These are phyloP conservation scores for Paraescarpia echinospica DNA, from an alignment of 1,140 invertebrate genomes.

Conservation along the genomic window DNA sequence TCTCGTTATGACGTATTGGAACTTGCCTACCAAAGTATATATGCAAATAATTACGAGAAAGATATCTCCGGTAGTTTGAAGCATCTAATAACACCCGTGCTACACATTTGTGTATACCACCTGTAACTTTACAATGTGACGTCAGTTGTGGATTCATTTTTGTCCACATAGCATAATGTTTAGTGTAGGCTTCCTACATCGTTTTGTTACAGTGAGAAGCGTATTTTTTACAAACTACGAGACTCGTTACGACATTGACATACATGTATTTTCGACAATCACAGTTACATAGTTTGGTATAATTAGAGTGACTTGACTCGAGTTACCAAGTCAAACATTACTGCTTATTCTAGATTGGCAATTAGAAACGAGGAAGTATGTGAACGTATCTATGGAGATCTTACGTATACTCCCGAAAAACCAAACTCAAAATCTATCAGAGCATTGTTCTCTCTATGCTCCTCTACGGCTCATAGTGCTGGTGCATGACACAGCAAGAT, in stretches of 20 bases:
- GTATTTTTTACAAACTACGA: neutral
- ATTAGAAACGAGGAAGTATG: neutral
- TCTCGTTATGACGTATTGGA: neutral
- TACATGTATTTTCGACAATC: neutral
- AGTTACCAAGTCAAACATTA: neutral
- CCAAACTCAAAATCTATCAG: no score
- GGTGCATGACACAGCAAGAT: no score
- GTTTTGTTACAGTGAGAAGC: neutral
- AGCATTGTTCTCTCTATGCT: no score
- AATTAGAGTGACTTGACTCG: no score
- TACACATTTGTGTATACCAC: neutral
- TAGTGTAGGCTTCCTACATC: neutral
- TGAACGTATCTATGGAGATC: neutral
- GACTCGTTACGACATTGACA: neutral
- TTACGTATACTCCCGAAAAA: no score
- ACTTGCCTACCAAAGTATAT: neutral
- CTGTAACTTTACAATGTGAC: neutral
- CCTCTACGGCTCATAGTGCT: no score
- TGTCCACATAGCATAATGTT: neutral
- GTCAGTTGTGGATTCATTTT: neutral
- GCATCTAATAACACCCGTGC: neutral
- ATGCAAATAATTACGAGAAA: neutral
- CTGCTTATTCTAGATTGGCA: neutral
- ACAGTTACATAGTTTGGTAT: no score
- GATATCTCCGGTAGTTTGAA: neutral